phyloP scores from a whole-genome alignment of 2,797 vertebrate species.

The Macrochelys suwanniensis region DNA sequence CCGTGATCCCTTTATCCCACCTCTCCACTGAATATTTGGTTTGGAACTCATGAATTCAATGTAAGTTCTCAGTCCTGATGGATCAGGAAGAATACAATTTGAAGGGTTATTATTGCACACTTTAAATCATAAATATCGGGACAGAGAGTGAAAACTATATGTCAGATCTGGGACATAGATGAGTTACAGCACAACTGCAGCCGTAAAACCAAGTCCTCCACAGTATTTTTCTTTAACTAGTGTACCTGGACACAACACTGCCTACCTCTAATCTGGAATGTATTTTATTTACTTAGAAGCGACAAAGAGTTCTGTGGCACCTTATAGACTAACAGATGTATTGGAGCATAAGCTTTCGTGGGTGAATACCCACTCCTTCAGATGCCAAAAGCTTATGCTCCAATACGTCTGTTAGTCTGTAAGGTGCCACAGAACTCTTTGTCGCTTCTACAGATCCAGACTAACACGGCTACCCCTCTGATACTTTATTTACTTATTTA shows the following conservation, averaged over 20 bases:
- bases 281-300: not conserved
- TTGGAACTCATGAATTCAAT: slow-evolving; percentile 26
- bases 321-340: too few relatives aligned
- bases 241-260: not conserved
- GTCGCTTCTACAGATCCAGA: too few relatives aligned
- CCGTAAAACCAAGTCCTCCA: not conserved
- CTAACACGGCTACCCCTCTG: too few relatives aligned
- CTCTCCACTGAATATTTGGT: not conserved
- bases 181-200: not conserved
- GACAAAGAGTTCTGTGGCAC: too few relatives aligned
- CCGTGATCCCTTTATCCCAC: not conserved
- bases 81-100: not conserved
- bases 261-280: slow-evolving; percentile 16
- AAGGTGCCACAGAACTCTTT: too few relatives aligned
- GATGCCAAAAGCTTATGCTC: too few relatives aligned
- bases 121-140: not conserved
- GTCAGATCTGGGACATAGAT: slow-evolving; percentile 3
- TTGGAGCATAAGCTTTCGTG: too few relatives aligned
- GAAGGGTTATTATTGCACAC: not conserved
- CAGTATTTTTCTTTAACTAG: not conserved
- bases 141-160: not conserved
- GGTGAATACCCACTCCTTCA: too few relatives aligned
- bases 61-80: not conserved
- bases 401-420: too few relatives aligned
- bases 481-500: not conserved